Evolutionary conservation across 1,140 invertebrate genomes (phyloP).

Genomic region (Archivesica marissinica): DNA sequence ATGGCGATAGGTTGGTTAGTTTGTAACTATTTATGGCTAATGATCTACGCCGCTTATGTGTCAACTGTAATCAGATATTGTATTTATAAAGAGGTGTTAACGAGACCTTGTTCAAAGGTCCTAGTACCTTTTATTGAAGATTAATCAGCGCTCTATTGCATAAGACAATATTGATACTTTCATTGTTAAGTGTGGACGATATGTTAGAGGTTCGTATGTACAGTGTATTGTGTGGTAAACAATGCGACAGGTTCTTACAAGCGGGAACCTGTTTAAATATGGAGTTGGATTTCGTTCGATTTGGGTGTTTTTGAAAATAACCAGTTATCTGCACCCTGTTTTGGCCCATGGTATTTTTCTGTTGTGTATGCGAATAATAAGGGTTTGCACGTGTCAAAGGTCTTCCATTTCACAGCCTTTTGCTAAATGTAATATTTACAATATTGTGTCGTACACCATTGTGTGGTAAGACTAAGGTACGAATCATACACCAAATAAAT

Average conservation of each 20-base stretch:
- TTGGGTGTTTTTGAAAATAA: slow-evolving; percentile 24
- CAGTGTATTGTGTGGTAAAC: neutral
- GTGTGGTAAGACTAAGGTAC: slow-evolving; percentile 7
- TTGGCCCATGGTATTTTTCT: slow-evolving; percentile 17
- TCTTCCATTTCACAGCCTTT: slow-evolving; percentile 6
- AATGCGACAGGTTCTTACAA: neutral
- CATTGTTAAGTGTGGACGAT: neutral
- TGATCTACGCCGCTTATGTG: slow-evolving; percentile 2
- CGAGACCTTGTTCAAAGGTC: neutral
- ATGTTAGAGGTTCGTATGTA: neutral
- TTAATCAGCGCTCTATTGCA: neutral
- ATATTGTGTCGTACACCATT: neutral
- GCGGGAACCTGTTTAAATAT: neutral
- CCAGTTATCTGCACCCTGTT: neutral
- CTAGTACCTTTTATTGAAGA: neutral
- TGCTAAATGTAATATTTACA: slow-evolving; percentile 2
- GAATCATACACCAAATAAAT: neutral
- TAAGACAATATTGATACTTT: slow-evolving; percentile 28
- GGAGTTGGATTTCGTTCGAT: slow-evolving; percentile 4
- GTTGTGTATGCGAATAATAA: neutral
- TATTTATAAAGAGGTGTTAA: neutral
- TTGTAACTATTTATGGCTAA: slow-evolving; percentile 3
- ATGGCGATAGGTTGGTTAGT: neutral
- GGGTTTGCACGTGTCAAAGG: slow-evolving; percentile 16
- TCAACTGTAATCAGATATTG: slow-evolving; percentile 4